Base-by-base conservation (phyloP, 1,140 invertebrate genomes). In the Branchinecta lynchi region DNA sequence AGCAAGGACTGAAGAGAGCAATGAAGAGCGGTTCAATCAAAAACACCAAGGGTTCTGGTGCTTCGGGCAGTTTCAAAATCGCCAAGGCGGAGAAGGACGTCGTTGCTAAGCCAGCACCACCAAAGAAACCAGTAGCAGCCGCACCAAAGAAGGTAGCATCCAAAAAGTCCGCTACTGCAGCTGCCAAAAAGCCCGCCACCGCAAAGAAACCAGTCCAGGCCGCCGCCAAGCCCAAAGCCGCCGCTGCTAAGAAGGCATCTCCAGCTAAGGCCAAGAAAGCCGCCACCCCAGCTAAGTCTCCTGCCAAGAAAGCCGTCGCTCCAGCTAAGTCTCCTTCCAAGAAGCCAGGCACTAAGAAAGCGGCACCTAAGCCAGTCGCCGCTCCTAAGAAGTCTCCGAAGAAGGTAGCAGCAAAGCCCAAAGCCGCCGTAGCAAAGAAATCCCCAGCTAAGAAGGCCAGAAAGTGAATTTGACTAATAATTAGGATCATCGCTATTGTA, bases 81-180 rank as follows among this genome's bases (percentile, higher is more conserved):
- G n/a, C n/a, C n/a, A n/a, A n/a, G n/a, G n/a, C n/a, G n/a, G n/a
- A n/a, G n/a, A n/a, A n/a, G n/a, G n/a, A n/a, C n/a, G n/a, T n/a
- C n/a, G n/a, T n/a, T n/a, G n/a, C n/a, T n/a, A n/a, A n/a, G 5
- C 21, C 21, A 51, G 7, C 7, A 45, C 79, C 84, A 7, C 83
- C 84, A 77, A 82, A 82, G 44, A 85, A 85, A 73, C 84, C 84
- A n/a, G 84, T 84, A 73, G 84, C 83, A 7, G 84, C 83, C 0
- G 80, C 81, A n/a, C n/a, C n/a, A n/a, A n/a, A n/a, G n/a, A n/a
- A n/a, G n/a, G n/a, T n/a, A n/a, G n/a, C n/a, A n/a, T n/a, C n/a
- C n/a, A n/a, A n/a, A 65, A 84, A 83, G 21, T 84, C 82, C 0
- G 85, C 83, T 0, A 81, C 81, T 65, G 84, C 7, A 7, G 65